Evolutionary conservation across 2,888 invertebrate species (phyloP).

Genomic region (Synergus japonicus): DNA sequence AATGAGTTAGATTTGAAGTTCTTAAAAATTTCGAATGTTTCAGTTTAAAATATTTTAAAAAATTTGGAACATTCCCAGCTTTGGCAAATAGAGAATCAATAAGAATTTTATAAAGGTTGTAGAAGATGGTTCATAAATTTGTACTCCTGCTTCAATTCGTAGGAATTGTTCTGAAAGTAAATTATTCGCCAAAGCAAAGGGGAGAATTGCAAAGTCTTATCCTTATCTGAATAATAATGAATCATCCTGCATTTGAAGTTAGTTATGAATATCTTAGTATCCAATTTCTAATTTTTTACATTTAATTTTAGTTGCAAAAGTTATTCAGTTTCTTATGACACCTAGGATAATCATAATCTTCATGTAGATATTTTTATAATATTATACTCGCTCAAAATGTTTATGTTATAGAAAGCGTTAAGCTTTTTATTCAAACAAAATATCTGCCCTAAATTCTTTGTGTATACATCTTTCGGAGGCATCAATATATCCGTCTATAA

Average conservation of each 20-base stretch:
- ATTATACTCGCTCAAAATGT: neutral
- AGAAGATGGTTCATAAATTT: neutral
- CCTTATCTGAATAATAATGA: conserved; percentile 1
- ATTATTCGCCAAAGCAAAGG: neutral
- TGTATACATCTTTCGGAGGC: conserved; percentile 24
- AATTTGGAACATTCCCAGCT: neutral
- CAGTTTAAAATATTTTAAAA: too few relatives aligned
- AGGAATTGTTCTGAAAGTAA: neutral
- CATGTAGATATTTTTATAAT: neutral
- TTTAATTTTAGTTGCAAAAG: neutral
- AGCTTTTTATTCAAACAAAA: conserved; percentile 3
- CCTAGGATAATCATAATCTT: neutral
- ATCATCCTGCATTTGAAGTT: neutral
- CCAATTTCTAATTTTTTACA: neutral
- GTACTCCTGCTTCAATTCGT: too few relatives aligned
- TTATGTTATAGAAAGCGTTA: neutral
- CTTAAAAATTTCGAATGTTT: too few relatives aligned
- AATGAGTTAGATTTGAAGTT: too few relatives aligned
- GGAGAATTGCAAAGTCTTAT: neutral
- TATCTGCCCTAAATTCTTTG: conserved; percentile 19
- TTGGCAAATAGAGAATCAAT: conserved; percentile 1
- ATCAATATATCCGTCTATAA: conserved; percentile 26
- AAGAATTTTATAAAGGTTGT: neutral
- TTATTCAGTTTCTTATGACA: neutral
- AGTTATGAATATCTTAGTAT: neutral